These are phyloP conservation scores for Nemurella pictetii DNA, from an alignment of 2,888 invertebrate genomes.

Conservation along the genomic window DNA sequence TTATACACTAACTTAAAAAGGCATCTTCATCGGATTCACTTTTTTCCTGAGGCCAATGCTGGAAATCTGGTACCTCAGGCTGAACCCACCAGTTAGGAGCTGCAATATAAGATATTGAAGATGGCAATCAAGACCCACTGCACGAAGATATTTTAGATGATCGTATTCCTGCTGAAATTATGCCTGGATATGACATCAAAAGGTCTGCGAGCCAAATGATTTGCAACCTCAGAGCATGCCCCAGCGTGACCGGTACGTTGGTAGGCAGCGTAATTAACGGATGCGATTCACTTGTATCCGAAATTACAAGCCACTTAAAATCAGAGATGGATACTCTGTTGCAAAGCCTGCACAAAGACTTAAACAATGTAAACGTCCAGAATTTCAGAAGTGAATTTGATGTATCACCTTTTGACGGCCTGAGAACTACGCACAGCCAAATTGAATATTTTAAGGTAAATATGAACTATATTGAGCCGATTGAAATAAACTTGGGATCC, in stretches of 20 bases:
- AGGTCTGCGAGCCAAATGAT: conserved; percentile 1
- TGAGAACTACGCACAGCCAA: conserved; percentile 4
- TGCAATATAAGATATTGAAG: too few relatives aligned
- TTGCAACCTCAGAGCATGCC: conserved; percentile 14
- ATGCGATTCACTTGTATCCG: background rate
- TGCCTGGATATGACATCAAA: too few relatives aligned
- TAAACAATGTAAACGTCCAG: background rate
- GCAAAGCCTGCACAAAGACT: too few relatives aligned
- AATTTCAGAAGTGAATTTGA: background rate
- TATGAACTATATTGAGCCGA: conserved; percentile 5
- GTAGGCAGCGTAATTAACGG: background rate
- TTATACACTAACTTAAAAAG: too few relatives aligned
- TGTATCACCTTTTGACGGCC: conserved; percentile 17
- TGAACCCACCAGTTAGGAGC: too few relatives aligned
- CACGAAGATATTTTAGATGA: too few relatives aligned
- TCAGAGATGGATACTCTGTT: too few relatives aligned
- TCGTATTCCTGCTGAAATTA: too few relatives aligned
- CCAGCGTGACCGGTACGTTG: conserved; percentile 7
- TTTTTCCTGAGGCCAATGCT: too few relatives aligned
- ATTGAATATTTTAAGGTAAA: background rate
- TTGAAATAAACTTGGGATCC: conserved; percentile 11
- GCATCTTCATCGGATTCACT: too few relatives aligned
- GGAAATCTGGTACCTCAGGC: too few relatives aligned
- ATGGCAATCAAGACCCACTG: too few relatives aligned
- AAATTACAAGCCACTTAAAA: background rate